phyloP scores from a whole-genome alignment of 2,797 vertebrate species.

The Enteromius mattozi region DNA sequence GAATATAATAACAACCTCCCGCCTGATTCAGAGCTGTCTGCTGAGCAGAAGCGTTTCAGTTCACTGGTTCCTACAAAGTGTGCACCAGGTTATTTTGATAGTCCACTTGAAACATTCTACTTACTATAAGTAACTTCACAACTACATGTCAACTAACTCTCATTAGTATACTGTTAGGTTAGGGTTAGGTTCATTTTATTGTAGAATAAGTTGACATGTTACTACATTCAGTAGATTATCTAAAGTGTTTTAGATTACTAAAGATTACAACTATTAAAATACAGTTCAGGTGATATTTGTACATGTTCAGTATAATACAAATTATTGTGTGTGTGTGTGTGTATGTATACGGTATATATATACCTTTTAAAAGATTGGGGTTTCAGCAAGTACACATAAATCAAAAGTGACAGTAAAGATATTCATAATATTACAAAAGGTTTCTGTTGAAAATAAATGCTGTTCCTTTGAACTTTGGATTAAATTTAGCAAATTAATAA shows the following conservation, averaged over 20 bases:
- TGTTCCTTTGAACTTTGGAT: neutral
- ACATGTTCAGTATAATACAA: neutral
- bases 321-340: neutral
- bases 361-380: neutral
- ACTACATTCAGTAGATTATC: too few species aligned
- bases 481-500: too few species aligned
- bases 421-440: neutral
- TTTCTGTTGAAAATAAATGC: neutral
- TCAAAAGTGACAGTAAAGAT: neutral
- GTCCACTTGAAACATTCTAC: neutral
- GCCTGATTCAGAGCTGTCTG: constrained; percentile 20
- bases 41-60: neutral
- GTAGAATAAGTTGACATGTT: too few species aligned
- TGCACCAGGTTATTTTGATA: neutral
- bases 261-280: neutral
- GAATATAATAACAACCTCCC: constrained; percentile 22
- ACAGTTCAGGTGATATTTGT: neutral
- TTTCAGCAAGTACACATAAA: neutral
- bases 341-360: too few species aligned
- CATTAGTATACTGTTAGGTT: neutral
- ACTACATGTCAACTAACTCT: neutral
- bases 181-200: neutral
- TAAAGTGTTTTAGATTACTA: too few species aligned
- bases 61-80: neutral
- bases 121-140: neutral